Conservation (phyloP, 2,888 invertebrate genomes). For the Cryptocephalus primarius region DNA sequence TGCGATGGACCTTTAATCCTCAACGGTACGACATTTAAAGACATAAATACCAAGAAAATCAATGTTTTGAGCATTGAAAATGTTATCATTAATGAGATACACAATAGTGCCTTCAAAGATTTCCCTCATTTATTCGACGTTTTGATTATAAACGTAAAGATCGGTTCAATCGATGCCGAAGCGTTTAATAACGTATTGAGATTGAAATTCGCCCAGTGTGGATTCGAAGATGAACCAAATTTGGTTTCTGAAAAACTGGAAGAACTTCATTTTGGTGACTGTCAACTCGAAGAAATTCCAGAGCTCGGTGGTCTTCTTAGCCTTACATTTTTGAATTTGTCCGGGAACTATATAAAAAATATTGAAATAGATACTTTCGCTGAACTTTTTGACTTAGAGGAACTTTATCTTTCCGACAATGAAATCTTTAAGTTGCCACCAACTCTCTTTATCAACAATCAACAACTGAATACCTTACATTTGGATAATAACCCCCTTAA, state of each 20-base stretch:
- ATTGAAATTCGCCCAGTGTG: conserved; percentile 38
- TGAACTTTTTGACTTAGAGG: conserved; percentile 52
- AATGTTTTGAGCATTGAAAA: conserved; percentile 19
- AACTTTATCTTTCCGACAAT: conserved; percentile 63
- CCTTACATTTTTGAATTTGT: conserved; percentile 53
- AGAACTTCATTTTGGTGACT: conserved; percentile 61
- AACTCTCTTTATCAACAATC: conserved; percentile 54
- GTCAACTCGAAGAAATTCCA: conserved; percentile 54
- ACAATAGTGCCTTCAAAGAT: conserved; percentile 58
- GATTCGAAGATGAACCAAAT: conserved; percentile 21
- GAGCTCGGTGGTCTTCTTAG: conserved; percentile 32
- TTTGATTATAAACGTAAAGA: conserved; percentile 56
- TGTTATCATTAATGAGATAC: conserved; percentile 49
- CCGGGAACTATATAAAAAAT: conserved; percentile 53
- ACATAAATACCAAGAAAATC: conserved; percentile 14
- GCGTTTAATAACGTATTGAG: conserved; percentile 50
- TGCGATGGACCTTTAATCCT: conserved; percentile 21
- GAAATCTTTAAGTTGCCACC: conserved; percentile 50
- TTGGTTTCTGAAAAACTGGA: conserved; percentile 33
- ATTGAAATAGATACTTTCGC: conserved; percentile 52
- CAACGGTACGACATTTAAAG: conserved; percentile 16
- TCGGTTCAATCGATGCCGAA: conserved; percentile 56
- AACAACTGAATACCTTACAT: conserved; percentile 54
- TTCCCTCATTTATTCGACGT: conserved; percentile 56
- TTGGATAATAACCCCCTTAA: conserved; percentile 59